phyloP scores from a whole-genome alignment of 1,140 invertebrate genomes.

The Brachionus paranguensis region DNA sequence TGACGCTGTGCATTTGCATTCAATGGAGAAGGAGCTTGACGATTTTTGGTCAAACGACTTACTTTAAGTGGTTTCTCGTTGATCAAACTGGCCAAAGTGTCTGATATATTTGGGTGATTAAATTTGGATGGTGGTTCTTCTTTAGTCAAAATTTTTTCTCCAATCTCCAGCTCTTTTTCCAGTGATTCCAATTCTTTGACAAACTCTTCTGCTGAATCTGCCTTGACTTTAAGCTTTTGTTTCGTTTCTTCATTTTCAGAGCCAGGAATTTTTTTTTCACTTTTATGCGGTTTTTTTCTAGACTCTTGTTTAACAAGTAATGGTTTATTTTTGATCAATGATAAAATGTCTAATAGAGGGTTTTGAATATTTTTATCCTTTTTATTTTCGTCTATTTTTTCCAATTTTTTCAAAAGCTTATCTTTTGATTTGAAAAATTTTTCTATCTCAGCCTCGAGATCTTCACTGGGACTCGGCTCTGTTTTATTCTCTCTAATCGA shows the following conservation, averaged over 20 bases:
- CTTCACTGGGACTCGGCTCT: background rate
- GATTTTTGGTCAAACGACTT: background rate
- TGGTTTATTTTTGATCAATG: background rate
- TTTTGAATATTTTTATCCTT: background rate
- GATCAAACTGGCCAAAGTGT: background rate
- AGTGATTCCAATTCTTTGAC: slow-evolving; percentile 17
- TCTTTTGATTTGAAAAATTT: slow-evolving; percentile 27
- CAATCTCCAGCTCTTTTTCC: background rate
- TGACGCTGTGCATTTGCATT: slow-evolving; percentile 22
- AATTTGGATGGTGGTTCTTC: background rate
- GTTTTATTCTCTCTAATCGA: background rate
- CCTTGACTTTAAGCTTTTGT: background rate
- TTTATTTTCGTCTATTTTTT: background rate
- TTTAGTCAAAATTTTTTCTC: background rate
- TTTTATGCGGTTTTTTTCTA: background rate
- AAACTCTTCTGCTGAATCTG: background rate
- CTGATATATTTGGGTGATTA: background rate
- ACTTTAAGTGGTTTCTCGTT: background rate
- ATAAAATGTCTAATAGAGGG: background rate
- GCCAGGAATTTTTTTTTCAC: background rate
- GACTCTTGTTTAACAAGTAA: background rate
- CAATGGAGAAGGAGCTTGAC: background rate
- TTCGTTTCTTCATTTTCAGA: background rate
- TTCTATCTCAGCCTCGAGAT: slow-evolving; percentile 12
- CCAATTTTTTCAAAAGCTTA: background rate